phyloP scores from a whole-genome alignment of 1,140 invertebrate species.

The Oscheius sp. region DNA sequence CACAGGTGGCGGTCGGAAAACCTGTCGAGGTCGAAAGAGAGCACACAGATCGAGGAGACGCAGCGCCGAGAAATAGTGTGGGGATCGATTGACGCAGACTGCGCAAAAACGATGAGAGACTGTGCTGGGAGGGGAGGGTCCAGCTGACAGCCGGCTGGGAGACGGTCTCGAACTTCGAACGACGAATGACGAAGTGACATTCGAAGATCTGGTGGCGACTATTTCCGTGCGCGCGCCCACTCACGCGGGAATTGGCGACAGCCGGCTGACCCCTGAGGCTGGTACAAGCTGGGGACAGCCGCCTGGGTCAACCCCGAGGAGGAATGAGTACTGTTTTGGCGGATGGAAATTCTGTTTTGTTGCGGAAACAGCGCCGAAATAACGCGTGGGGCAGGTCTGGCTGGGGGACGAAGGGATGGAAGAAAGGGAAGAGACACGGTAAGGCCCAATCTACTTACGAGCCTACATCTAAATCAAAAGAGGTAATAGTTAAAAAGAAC shows the following conservation, averaged over 20 bases:
- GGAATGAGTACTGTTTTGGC: too few relatives aligned
- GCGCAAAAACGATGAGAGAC: background rate
- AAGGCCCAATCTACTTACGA: too few relatives aligned
- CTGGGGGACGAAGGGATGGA: too few relatives aligned
- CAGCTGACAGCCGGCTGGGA: background rate
- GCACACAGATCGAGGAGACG: background rate
- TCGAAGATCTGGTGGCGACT: background rate
- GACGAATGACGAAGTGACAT: constrained; percentile 18
- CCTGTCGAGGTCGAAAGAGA: background rate
- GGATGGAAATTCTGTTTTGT: too few relatives aligned
- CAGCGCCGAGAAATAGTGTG: background rate
- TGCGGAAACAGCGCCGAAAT: too few relatives aligned
- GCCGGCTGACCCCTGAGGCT: background rate
- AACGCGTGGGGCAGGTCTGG: too few relatives aligned
- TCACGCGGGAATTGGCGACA: background rate
- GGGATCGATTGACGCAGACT: constrained; percentile 8
- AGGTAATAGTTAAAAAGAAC: too few relatives aligned
- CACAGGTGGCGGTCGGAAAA: constrained; percentile 7
- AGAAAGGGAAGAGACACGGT: too few relatives aligned
- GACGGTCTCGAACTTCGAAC: constrained; percentile 16
- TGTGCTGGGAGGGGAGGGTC: background rate
- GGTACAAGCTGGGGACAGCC: too few relatives aligned
- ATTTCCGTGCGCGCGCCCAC: constrained; percentile 1
- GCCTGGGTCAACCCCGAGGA: too few relatives aligned
- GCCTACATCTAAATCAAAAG: too few relatives aligned